phyloP scores from a whole-genome alignment of 2,888 invertebrate species.

The Chloromyia formosa region DNA sequence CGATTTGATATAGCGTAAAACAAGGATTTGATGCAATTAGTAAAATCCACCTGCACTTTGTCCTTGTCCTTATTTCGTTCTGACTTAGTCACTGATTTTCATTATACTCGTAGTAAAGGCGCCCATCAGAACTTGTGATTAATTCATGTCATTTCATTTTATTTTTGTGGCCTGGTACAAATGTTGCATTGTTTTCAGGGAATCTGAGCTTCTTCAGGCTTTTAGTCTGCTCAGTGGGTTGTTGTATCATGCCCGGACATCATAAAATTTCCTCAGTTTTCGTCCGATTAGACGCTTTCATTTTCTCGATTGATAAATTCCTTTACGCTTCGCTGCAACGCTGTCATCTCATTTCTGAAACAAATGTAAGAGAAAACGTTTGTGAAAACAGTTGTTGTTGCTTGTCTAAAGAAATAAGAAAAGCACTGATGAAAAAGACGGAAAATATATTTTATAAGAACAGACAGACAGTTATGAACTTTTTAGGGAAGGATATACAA shows the following conservation, averaged over 20 bases:
- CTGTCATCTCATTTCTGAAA: slow-evolving; percentile 36
- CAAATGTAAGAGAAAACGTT: not conserved
- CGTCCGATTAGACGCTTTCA: slow-evolving; percentile 29
- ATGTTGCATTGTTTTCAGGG: not conserved
- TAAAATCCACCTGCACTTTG: not conserved
- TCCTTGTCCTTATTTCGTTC: no score
- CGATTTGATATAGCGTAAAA: not conserved
- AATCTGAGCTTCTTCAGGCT: not conserved
- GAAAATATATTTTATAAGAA: no score
- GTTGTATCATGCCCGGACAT: not conserved
- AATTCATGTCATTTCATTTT: not conserved
- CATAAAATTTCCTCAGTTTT: slow-evolving; percentile 20
- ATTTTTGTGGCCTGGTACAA: not conserved
- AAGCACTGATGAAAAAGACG: no score
- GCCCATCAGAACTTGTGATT: no score
- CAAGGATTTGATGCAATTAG: slow-evolving; percentile 5
- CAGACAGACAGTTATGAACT: no score
- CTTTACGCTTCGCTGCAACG: slow-evolving; percentile 1
- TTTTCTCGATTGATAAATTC: slow-evolving; percentile 26
- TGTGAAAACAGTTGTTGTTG: slow-evolving; percentile 1
- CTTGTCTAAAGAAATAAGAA: no score
- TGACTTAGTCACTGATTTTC: no score
- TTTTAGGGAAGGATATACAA: no score
- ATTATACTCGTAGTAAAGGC: no score
- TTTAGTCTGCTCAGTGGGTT: slow-evolving; percentile 12